Evolutionary conservation across 2,113 vertebrate species (phyloP).

Genomic region (Xenotilapia flavipinnis): DNA sequence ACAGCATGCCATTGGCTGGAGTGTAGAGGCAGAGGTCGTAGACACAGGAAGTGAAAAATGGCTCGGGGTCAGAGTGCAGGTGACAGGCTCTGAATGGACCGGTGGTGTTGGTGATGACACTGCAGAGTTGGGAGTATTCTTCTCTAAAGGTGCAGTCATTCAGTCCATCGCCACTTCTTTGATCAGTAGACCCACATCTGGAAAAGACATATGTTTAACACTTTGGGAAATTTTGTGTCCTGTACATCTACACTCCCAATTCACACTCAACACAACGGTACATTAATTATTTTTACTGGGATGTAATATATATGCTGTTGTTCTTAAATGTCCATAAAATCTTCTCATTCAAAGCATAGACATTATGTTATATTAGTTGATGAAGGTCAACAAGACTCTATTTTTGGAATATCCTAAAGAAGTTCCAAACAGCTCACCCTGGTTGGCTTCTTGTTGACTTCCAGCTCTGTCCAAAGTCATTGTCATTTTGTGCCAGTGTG

Average conservation of each 20-base stretch:
- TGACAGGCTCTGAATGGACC: slow-evolving; percentile 37
- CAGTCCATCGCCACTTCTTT: not conserved
- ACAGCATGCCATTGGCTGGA: not conserved
- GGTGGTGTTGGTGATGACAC: slow-evolving; percentile 42
- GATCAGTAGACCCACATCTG: slow-evolving; percentile 21
- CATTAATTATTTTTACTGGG: too few species aligned
- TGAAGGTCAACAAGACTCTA: not conserved
- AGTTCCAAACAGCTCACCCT: slow-evolving; percentile 35
- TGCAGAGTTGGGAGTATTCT: slow-evolving; percentile 49
- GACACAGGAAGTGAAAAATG: slow-evolving; percentile 38
- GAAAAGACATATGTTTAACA: not conserved
- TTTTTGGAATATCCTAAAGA: not conserved
- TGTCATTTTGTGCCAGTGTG: slow-evolving; percentile 38
- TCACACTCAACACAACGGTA: too few species aligned
- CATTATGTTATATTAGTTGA: not conserved
- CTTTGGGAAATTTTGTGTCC: rapidly evolving
- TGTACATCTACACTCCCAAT: too few species aligned
- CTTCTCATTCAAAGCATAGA: not conserved
- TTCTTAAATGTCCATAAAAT: too few species aligned
- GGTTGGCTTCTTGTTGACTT: slow-evolving; percentile 33
- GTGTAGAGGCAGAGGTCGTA: slow-evolving; percentile 57
- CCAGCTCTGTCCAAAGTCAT: slow-evolving; percentile 65
- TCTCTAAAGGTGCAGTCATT: not conserved
- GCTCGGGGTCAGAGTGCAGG: not conserved
- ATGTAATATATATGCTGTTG: too few species aligned